These are phyloP conservation scores for Apeira syringaria DNA, from an alignment of 2,888 invertebrate genomes.

Conservation along the genomic window DNA sequence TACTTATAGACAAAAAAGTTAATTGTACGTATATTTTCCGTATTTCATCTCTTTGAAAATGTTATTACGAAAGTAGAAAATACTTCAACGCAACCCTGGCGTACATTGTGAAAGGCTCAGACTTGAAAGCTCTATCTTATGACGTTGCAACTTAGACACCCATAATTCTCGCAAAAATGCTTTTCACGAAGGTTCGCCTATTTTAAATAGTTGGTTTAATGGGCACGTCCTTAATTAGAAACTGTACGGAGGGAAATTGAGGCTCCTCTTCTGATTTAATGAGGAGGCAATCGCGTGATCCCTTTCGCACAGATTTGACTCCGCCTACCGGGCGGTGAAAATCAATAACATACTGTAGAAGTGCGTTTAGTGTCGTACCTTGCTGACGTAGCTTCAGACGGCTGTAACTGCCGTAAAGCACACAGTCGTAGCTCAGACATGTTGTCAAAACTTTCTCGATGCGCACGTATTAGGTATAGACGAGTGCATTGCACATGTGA, in stretches of 20 bases:
- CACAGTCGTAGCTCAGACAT: constrained; percentile 22
- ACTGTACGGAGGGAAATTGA: constrained; percentile 69
- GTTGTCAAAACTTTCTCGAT: constrained; percentile 5
- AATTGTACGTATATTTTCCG: constrained; percentile 3
- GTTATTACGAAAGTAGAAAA: not conserved
- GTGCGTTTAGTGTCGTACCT: constrained; percentile 76
- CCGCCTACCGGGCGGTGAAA: constrained; percentile 80
- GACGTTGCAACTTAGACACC: constrained; percentile 54
- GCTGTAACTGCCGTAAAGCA: constrained; percentile 43
- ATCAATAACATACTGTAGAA: constrained; percentile 82
- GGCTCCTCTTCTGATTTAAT: constrained; percentile 79
- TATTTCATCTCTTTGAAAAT: not conserved
- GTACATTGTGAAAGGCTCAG: constrained; percentile 19
- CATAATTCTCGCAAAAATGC: constrained; percentile 68
- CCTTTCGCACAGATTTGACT: constrained; percentile 78
- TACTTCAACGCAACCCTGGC: constrained; percentile 11
- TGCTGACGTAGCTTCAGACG: constrained; percentile 64
- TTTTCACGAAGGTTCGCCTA: constrained; percentile 71
- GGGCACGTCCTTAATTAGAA: constrained; percentile 81
- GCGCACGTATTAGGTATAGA: not conserved
- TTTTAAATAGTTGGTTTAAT: constrained; percentile 81
- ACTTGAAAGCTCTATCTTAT: constrained; percentile 39
- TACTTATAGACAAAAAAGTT: too few species aligned
- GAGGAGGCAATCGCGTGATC: constrained; percentile 77
- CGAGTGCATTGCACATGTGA: too few species aligned